Evolutionary conservation across 2,888 invertebrate genomes (phyloP).

Genomic region (Sphaerophoria rueppellii): DNA sequence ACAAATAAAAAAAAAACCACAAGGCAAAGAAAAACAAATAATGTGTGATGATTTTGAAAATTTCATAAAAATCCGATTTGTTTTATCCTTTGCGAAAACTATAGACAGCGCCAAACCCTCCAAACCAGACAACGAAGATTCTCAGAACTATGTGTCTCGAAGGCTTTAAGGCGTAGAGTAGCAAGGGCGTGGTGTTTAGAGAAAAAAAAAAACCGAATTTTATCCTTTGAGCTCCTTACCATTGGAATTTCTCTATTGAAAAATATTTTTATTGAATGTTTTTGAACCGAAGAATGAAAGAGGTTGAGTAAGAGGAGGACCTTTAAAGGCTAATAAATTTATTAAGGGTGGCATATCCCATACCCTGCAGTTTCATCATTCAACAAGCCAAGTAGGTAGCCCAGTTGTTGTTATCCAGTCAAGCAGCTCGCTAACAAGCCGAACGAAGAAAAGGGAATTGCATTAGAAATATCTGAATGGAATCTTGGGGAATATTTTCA

Average conservation of each 20-base stretch:
- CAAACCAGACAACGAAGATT: conserved; percentile 21
- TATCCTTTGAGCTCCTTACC: conserved; percentile 64
- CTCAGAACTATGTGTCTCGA: conserved; percentile 46
- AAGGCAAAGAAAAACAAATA: not conserved
- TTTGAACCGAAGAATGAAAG: not conserved
- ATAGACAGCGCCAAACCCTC: not conserved
- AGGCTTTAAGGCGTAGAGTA: conserved; percentile 11
- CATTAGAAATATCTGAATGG: conserved; percentile 51
- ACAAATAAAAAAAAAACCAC: not conserved
- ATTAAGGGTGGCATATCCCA: conserved; percentile 10
- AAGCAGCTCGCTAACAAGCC: not conserved
- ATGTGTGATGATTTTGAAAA: conserved; percentile 63
- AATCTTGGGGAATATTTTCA: conserved; percentile 60
- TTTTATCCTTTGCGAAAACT: conserved; percentile 10
- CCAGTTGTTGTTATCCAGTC: too few species aligned
- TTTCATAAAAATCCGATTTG: conserved; percentile 63
- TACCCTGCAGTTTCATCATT: not conserved
- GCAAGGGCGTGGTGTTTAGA: not conserved
- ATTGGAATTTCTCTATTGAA: conserved; percentile 68
- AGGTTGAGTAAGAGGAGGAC: not conserved
- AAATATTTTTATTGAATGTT: conserved; percentile 72
- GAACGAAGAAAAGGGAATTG: not conserved
- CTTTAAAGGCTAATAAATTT: conserved; percentile 59
- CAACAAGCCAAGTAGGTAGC: not conserved
- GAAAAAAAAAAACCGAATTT: not conserved